Conservation (phyloP, 2,888 invertebrate species). For the Abscondita cerata region DNA sequence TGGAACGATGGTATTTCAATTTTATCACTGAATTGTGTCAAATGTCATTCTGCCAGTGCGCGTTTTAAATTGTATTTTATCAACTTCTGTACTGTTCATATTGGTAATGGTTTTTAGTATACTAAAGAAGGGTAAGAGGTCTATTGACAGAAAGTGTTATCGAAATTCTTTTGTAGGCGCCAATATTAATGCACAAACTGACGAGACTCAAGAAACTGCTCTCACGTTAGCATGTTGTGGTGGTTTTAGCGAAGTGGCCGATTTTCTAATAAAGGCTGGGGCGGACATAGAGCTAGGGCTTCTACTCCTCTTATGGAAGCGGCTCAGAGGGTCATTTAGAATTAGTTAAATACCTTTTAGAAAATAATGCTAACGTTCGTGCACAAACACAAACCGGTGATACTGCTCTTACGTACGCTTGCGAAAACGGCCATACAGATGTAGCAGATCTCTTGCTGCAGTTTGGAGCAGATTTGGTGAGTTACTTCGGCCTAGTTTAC, state of each 20-base stretch:
- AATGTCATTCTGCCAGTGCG: neutral
- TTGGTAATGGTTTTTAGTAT: neutral
- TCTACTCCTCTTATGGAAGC: conserved; percentile 99
- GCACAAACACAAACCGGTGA: conserved; percentile 90
- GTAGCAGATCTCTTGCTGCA: conserved; percentile 92
- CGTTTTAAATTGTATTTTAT: neutral
- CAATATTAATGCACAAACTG: conserved; percentile 97
- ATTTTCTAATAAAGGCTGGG: conserved; percentile 93
- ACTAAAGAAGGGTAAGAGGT: neutral
- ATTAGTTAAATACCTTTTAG: conserved; percentile 85
- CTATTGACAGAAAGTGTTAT: neutral
- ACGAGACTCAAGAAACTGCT: conserved; percentile 98
- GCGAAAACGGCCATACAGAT: conserved; percentile 98
- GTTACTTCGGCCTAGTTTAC: conserved; percentile 32
- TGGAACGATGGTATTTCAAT: too few relatives aligned
- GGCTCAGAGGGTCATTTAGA: conserved; percentile 97
- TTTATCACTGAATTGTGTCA: neutral
- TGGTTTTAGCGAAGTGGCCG: conserved; percentile 93
- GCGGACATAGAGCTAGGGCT: conserved; percentile 93
- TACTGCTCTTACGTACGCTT: conserved; percentile 95
- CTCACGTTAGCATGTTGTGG: conserved; percentile 93
- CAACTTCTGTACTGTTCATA: neutral
- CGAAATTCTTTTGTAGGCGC: conserved; percentile 65
- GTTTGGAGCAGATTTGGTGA: conserved; percentile 84
- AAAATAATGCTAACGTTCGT: conserved; percentile 88